phyloP scores from a whole-genome alignment of 2,888 invertebrate genomes.

The Camponotus fellah region DNA sequence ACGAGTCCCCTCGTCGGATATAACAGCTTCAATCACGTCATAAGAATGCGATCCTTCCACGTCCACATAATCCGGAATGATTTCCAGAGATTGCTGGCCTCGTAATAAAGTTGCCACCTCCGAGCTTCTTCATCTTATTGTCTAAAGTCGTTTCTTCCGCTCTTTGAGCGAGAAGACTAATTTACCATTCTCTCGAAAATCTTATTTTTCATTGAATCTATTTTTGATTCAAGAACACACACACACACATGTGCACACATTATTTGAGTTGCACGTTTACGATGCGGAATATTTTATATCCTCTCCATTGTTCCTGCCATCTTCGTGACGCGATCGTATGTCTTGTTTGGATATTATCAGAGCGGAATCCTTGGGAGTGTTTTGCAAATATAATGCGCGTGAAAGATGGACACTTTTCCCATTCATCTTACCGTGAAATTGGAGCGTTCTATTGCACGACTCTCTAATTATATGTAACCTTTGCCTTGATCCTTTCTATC shows the following conservation, averaged over 20 bases:
- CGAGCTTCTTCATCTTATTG: neutral
- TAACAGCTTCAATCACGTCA: constrained; percentile 47
- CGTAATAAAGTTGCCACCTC: constrained; percentile 45
- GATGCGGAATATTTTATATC: neutral
- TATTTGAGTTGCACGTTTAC: neutral
- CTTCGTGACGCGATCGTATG: neutral
- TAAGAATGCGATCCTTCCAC: constrained; percentile 24
- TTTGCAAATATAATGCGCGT: constrained; percentile 5
- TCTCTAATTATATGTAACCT: constrained; percentile 29
- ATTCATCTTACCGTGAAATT: constrained; percentile 53
- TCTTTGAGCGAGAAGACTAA: constrained; percentile 14
- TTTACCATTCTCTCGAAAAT: neutral
- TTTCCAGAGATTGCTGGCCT: constrained; percentile 59
- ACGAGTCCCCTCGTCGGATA: constrained; percentile 13
- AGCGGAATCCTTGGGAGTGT: neutral
- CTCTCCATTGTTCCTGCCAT: constrained; percentile 1
- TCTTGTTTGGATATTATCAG: neutral
- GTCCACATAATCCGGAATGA: constrained; percentile 47
- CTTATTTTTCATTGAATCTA: neutral
- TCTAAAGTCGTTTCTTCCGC: constrained; percentile 10
- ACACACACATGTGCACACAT: neutral
- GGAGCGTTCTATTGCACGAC: neutral
- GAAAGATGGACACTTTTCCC: constrained; percentile 23
- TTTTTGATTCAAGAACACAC: neutral
- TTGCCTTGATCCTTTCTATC: neutral